Base-by-base conservation (phyloP, 1,140 invertebrate genomes). In the Venustaconcha ellipsiformis region DNA sequence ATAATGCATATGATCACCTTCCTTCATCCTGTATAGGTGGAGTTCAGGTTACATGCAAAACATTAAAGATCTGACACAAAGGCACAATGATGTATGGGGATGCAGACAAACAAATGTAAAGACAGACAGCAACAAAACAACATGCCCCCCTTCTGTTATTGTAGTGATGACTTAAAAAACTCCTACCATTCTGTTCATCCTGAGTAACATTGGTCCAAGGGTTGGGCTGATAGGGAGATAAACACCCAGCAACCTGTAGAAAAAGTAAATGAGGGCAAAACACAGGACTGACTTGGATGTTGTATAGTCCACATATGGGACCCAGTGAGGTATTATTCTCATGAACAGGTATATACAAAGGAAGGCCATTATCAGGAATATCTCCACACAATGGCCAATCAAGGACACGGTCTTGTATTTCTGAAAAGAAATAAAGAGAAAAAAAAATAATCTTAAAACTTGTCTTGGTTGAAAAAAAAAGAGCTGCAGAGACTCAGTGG, bases 161-260 rank as follows among this genome's bases (percentile, higher is more conserved):
- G 23, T 0, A 62, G 59, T 62, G 23, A 11, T 6, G 37, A 48
- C 37, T 48, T 48, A 48, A 48, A 11, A 30, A 48, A 48, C 18
- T 80, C 85, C 77, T 72, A 91, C 89, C 91, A 91, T 91, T 70
- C 87, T 78, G 63, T 85, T 88, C 48, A 91, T 88, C 64, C 89
- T 84, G 67, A 91, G 88, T 0, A 91, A 73, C 76, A 91, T 85
- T 11, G 89, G 90, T 63, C 90, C 91, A 6, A 91, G 80, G 0
- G 89, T 90, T 13, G 88, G 89, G 67, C 89, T 90, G 48, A 91
- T 90, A 3, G 90, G 90, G 6, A 91, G 76, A 78, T 89, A 89
- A 14, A 89, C 86, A 30, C 82, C 84, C 60, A 91, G 83, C 17
- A 89, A 80, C 37, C 91, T 81, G 75, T 90, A 91, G 79, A 89